Evolutionary conservation across 2,113 vertebrate genomes (phyloP), one percentile per base, ranked within the genome.

Genomic region (Neotoma lepida): DNA sequence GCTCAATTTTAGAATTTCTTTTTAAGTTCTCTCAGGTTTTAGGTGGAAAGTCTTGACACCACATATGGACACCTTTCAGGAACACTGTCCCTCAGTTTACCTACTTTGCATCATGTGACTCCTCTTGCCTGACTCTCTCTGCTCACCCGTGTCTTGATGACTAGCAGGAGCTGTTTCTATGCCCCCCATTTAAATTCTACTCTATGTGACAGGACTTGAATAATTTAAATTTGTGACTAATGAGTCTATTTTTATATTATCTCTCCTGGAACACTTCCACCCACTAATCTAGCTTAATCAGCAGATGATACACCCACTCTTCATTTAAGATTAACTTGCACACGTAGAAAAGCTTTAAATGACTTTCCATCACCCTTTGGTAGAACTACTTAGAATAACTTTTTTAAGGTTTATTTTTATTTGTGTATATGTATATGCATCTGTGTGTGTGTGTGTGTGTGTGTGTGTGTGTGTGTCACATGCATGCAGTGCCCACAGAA

Each of bases 151-250:
- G 26, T 46, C 30, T 64, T 87, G 28, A 76, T 1, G 28, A 61
- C 3, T 7, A 26, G 13, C 77, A 6, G 18, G 46, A 81, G 71
- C 86, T 66, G 46, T n/a, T 73, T 84, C 92, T 91, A 63, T 49
- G 0, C 18, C 44, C 51, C n/a, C n/a, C 63, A 66, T 22, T 89
- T 71, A 63, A 82, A 73, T 74, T 93, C 90, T 30, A 49, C 74
- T 89, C 41, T 64, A 64, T 46, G n/a, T n/a, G 63, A 71, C 70
- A 49, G 70, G 20, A 73, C 24, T 61, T 86, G 73, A 94, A 61
- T 87, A 66, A 88, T 94, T 94, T 92, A 85, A 84, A 85, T 35
- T 49, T 66, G 89, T 90, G 74, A 94, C 93, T 54, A 86, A 90
- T 46, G 68, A 44, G 86, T 91, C 89, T 87, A 89, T 91, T 96